Evolutionary conservation across 2,113 vertebrate genomes (phyloP).

Genomic region (Poecile atricapillus): DNA sequence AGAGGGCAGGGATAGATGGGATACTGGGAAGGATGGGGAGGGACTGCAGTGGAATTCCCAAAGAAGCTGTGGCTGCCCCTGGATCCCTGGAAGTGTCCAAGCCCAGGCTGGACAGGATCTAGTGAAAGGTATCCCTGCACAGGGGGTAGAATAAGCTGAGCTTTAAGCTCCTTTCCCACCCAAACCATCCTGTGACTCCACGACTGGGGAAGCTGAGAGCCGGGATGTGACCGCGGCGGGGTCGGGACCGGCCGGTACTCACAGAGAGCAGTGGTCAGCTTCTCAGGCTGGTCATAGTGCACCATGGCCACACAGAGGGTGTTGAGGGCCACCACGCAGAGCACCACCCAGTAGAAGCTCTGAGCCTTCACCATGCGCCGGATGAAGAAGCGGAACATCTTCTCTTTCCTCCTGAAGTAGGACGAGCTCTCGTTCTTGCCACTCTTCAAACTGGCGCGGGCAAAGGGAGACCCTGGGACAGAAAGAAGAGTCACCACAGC

Average conservation of each 20-base stretch:
- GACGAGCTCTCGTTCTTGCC: conserved; percentile 89
- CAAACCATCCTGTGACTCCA: neutral
- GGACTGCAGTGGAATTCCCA: neutral
- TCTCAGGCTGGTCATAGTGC: conserved; percentile 91
- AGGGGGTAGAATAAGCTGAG: neutral
- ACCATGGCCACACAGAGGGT: conserved; percentile 94
- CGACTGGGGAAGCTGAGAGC: neutral
- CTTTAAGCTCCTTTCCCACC: neutral
- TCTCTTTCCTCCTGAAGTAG: conserved; percentile 92
- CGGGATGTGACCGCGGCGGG: neutral
- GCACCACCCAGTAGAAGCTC: conserved; percentile 94
- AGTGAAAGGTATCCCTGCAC: neutral
- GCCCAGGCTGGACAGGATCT: neutral
- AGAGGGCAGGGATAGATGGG: neutral
- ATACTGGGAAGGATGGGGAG: neutral
- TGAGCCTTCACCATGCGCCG: conserved; percentile 94
- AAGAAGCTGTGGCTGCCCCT: neutral
- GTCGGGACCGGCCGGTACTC: conserved; percentile 31
- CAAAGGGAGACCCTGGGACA: conserved; percentile 86
- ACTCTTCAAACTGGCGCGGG: conserved; percentile 89
- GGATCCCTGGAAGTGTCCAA: neutral
- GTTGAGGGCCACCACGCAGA: conserved; percentile 93
- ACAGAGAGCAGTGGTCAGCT: conserved; percentile 92
- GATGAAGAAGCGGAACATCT: conserved; percentile 93
- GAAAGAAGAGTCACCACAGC: conserved; percentile 1